phyloP scores from a whole-genome alignment of 2,888 invertebrate species.

The Papilio elwesi region DNA sequence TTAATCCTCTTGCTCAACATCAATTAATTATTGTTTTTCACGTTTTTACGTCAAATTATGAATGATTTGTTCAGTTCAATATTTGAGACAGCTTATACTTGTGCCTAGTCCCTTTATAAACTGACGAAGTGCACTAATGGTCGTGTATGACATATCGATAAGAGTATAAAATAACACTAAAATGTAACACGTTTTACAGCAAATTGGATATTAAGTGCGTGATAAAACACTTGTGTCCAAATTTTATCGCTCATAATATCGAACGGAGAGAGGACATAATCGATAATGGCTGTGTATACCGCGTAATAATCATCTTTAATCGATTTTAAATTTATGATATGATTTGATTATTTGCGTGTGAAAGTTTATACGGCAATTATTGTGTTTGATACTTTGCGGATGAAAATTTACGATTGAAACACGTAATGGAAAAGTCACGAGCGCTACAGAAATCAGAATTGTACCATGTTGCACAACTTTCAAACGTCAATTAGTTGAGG shows the following conservation, averaged over 20 bases:
- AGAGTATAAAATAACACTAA: neutral
- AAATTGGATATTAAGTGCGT: conserved; percentile 29
- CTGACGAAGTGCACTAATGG: no score
- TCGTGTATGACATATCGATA: no score
- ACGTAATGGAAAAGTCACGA: conserved; percentile 26
- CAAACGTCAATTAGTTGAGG: conserved; percentile 18
- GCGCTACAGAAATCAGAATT: conserved; percentile 5
- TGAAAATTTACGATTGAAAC: conserved; percentile 26
- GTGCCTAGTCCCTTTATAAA: no score
- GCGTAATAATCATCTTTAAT: conserved; percentile 13
- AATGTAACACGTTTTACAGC: conserved; percentile 3
- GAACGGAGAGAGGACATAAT: conserved; percentile 13
- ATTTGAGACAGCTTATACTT: no score
- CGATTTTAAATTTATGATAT: conserved; percentile 17
- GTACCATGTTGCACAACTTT: conserved; percentile 19
- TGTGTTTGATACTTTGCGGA: conserved; percentile 2
- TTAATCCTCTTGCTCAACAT: no score
- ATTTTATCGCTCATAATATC: neutral
- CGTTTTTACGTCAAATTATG: no score
- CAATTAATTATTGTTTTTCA: no score
- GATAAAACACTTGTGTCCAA: conserved; percentile 23
- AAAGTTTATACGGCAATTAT: conserved; percentile 6
- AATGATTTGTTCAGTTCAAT: no score
- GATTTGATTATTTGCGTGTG: conserved; percentile 7
- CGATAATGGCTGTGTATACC: conserved; percentile 6